Percentiles rank a stretch among this genome's conserved stretches.
phyloP scores from a whole-genome alignment of 2,113 vertebrate species.

The Aspiorhynchus laticeps region DNA sequence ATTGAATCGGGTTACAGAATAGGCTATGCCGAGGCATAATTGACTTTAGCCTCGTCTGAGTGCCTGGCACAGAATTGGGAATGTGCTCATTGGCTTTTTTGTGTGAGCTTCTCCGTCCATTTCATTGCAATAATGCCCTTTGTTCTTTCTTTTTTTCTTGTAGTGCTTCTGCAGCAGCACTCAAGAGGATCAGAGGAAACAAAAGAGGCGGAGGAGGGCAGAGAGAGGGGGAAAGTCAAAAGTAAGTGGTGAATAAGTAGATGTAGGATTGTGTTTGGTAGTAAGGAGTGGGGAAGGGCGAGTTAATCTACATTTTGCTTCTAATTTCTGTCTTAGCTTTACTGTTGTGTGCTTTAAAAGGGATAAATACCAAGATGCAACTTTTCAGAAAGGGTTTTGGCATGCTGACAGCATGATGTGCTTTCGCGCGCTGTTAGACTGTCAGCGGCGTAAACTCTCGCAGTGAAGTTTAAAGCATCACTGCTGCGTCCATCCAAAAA shows the following conservation, averaged over 20 bases:
- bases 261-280: background rate
- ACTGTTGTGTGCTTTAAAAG: background rate
- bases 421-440: background rate
- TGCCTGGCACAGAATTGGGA: background rate
- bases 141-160: background rate
- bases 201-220: constrained; percentile 36
- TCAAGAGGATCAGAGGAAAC: constrained; percentile 38
- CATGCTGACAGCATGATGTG: background rate
- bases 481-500: background rate
- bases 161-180: constrained; percentile 17
- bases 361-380: background rate
- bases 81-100: constrained; percentile 11
- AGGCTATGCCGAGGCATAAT: background rate
- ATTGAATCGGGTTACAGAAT: background rate
- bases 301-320: background rate
- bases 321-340: background rate
- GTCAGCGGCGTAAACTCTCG: background rate
- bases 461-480: background rate
- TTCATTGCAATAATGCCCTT: constrained; percentile 36
- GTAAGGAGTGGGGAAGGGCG: background rate
- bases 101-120: background rate
- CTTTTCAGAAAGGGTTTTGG: background rate
- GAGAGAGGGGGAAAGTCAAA: constrained; percentile 49
- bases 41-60: constrained; percentile 1
- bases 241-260: constrained; percentile 53